Evolutionary conservation across 2,797 vertebrate genomes (phyloP).

Genomic region (Microchirus variegatus): DNA sequence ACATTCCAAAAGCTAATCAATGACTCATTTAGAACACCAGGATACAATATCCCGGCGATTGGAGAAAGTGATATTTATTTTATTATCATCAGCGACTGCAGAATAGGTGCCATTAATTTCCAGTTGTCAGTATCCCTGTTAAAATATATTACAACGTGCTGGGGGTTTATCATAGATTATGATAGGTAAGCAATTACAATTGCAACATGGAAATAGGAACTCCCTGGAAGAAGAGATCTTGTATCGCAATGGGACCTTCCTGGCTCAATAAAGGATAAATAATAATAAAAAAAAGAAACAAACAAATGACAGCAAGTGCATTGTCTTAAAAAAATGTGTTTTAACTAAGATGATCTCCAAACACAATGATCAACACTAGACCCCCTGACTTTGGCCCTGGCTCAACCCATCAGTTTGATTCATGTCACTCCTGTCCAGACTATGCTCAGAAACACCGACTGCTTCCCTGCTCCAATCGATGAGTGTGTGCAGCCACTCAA

Average conservation of each 20-base stretch:
- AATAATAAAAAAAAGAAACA: too few relatives aligned
- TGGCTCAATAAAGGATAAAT: too few relatives aligned
- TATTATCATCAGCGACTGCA: conserved; percentile 23
- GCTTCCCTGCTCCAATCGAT: conserved; percentile 87
- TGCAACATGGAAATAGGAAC: too few relatives aligned
- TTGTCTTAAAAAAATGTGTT: too few relatives aligned
- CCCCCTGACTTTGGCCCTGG: not conserved
- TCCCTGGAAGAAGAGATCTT: too few relatives aligned
- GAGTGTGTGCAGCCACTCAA: conserved; percentile 89
- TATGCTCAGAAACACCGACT: conserved; percentile 55
- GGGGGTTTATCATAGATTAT: conserved; percentile 16
- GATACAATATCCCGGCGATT: conserved; percentile 24
- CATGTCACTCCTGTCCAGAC: conserved; percentile 43
- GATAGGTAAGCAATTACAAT: conserved; percentile 16
- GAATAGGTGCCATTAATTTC: conserved; percentile 13
- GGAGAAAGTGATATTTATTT: conserved; percentile 28
- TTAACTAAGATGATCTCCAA: not conserved
- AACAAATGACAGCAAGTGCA: too few relatives aligned
- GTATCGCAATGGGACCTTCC: too few relatives aligned
- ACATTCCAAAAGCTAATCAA: conserved; percentile 59
- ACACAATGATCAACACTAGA: not conserved
- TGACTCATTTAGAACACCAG: conserved; percentile 47
- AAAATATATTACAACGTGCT: conserved; percentile 19
- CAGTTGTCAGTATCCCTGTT: conserved; percentile 26
- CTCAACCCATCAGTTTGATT: conserved; percentile 29